Conservation (phyloP, 2,797 vertebrate genomes). For the Betta splendens region DNA sequence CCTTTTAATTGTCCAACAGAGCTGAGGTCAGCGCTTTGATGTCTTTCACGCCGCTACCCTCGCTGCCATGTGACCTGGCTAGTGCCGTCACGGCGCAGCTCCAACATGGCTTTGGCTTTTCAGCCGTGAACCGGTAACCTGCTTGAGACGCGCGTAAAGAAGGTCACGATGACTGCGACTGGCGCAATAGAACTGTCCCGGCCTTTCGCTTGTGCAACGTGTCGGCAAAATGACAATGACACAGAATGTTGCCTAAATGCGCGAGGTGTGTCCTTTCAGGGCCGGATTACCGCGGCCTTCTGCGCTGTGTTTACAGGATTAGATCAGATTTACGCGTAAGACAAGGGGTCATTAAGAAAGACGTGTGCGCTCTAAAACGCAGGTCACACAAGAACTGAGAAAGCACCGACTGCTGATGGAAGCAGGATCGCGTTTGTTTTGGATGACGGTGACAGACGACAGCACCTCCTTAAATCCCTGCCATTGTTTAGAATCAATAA, state of each 20-base stretch:
- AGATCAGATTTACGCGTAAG: slow-evolving; percentile 42
- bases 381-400: slow-evolving; percentile 26
- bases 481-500: slow-evolving; percentile 7
- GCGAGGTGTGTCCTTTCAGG: slow-evolving; percentile 65
- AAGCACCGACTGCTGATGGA: slow-evolving; percentile 35
- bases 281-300: slow-evolving; percentile 52
- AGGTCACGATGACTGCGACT: too few relatives aligned
- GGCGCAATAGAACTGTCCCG: slow-evolving; percentile 39
- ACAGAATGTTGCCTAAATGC: slow-evolving; percentile 34
- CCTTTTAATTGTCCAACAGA: slow-evolving; percentile 71
- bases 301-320: slow-evolving; percentile 68
- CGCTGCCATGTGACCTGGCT: slow-evolving; percentile 7
- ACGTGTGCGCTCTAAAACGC: slow-evolving; percentile 32
- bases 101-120: slow-evolving; percentile 2
- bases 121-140: too few relatives aligned
- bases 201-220: slow-evolving; percentile 44
- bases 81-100: slow-evolving; percentile 14
- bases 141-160: too few relatives aligned
- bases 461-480: slow-evolving; percentile 9
- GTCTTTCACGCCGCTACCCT: slow-evolving; percentile 23
- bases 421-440: slow-evolving; percentile 47
- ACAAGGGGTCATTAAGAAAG: slow-evolving; percentile 50
- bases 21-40: slow-evolving; percentile 44
- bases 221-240: slow-evolving; percentile 51
- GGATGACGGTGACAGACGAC: slow-evolving; percentile 15